Evolutionary conservation across 2,113 vertebrate genomes (phyloP).

Genomic region (Chionomys nivalis): DNA sequence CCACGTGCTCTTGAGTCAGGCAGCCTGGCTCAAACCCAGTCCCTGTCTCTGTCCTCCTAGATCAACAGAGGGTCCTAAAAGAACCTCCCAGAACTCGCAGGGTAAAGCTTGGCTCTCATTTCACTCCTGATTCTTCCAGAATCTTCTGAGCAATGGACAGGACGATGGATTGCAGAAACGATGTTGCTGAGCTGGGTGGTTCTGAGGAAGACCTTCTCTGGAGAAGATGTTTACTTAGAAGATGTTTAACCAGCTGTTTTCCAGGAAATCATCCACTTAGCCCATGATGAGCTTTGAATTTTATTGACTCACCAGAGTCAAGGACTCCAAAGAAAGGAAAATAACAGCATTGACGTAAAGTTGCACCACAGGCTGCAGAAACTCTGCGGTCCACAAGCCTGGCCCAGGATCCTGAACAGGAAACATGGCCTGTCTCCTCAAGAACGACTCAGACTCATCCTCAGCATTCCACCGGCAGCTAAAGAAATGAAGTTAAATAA

Average conservation of each 20-base stretch:
- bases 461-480: rapidly evolving
- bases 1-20: background rate
- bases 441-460: background rate
- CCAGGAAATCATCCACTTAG: constrained; percentile 68
- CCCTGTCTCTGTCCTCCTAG: background rate
- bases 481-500: background rate
- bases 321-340: constrained; percentile 50
- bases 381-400: background rate
- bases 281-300: constrained; percentile 44
- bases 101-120: background rate
- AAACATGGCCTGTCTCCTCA: background rate
- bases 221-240: constrained; percentile 58
- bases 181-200: background rate
- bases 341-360: constrained; percentile 9
- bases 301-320: constrained; percentile 24
- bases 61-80: background rate
- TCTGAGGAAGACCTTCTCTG: background rate
- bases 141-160: constrained; percentile 40
- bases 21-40: background rate
- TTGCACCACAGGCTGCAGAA: background rate
- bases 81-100: background rate
- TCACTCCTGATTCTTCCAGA: background rate
- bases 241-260: constrained; percentile 66
- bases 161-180: background rate
- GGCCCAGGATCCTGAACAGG: background rate